phyloP scores from a whole-genome alignment of 2,888 invertebrate species.

The Euplagia quadripunctaria region DNA sequence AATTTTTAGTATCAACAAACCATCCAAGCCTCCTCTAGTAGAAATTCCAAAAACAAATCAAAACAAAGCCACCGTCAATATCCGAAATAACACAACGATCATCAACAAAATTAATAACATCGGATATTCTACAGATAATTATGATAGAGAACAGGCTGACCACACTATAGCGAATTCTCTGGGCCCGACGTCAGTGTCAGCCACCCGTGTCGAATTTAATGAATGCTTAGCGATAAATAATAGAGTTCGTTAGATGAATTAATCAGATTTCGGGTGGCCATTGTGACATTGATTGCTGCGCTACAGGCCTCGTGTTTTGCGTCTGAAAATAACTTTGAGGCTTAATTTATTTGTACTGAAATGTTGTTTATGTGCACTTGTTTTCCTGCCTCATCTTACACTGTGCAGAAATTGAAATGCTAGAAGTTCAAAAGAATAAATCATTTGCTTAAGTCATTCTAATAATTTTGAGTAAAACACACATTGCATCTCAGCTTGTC shows the following conservation, averaged over 20 bases:
- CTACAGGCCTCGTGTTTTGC: constrained; percentile 45
- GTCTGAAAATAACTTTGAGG: constrained; percentile 44
- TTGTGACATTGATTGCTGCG: constrained; percentile 62
- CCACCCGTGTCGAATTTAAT: constrained; percentile 68
- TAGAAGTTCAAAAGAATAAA: background rate
- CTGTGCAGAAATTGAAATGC: background rate
- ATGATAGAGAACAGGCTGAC: constrained; percentile 41
- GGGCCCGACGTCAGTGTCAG: constrained; percentile 44
- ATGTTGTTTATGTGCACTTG: constrained; percentile 27
- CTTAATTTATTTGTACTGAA: constrained; percentile 42
- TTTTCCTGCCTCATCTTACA: constrained; percentile 1
- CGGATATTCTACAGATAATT: constrained; percentile 43
- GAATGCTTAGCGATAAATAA: constrained; percentile 73
- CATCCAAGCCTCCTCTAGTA: background rate
- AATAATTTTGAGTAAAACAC: background rate
- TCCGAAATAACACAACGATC: constrained; percentile 23
- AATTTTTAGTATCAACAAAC: background rate
- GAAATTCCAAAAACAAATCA: constrained; percentile 1
- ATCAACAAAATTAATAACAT: constrained; percentile 44
- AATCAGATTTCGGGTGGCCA: constrained; percentile 66
- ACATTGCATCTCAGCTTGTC: background rate
- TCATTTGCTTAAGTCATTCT: background rate
- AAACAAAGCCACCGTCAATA: constrained; percentile 12
- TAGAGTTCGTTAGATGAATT: constrained; percentile 72
- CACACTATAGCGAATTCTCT: constrained; percentile 41